These are phyloP conservation scores for Eubucco bourcierii DNA, from an alignment of 2,113 vertebrate species.

Conservation along the genomic window DNA sequence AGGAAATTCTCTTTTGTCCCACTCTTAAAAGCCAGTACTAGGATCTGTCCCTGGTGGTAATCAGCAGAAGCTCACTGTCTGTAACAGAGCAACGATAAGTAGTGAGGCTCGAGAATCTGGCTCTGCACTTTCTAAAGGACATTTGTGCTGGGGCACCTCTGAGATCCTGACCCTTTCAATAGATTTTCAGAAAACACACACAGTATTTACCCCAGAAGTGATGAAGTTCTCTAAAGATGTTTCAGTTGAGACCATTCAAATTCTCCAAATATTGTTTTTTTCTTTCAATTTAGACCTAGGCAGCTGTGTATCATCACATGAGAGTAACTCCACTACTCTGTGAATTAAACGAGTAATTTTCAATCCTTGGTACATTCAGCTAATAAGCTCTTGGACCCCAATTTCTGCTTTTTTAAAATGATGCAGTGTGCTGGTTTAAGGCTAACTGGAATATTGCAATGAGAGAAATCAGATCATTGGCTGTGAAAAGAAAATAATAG, in stretches of 20 bases:
- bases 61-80: background rate
- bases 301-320: background rate
- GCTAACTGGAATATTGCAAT: no score
- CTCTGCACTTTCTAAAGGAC: background rate
- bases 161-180: background rate
- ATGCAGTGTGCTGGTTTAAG: no score
- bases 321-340: background rate
- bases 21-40: background rate
- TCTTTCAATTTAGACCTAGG: background rate
- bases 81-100: background rate
- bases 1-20: background rate
- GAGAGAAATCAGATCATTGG: no score
- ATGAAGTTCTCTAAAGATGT: background rate
- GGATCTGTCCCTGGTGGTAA: background rate
- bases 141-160: background rate
- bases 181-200: background rate
- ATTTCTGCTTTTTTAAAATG: background rate
- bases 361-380: background rate
- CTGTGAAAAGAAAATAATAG: no score
- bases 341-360: background rate
- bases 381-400: background rate
- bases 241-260: background rate
- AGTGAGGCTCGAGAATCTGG: background rate
- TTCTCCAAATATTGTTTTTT: background rate
- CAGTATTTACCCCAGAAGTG: background rate